These are phyloP conservation scores for Sciurus vulgaris DNA, from an alignment of 2,797 vertebrate genomes.

Conservation along the genomic window DNA sequence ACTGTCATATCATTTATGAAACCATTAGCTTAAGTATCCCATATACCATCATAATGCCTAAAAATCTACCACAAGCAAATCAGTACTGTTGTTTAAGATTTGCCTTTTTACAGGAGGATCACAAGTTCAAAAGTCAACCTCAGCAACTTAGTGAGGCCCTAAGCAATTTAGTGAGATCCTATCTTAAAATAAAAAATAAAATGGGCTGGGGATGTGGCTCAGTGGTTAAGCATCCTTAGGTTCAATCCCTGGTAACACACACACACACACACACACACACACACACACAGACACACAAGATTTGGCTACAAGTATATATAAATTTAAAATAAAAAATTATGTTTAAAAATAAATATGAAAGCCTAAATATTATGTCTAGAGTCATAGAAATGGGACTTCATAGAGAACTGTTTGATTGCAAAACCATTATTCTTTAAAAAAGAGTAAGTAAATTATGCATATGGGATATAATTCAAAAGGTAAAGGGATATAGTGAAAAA, in stretches of 20 bases:
- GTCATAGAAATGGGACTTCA: not conserved
- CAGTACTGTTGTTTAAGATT: not conserved
- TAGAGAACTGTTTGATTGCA: not conserved
- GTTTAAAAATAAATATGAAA: no score
- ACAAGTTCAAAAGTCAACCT: no score
- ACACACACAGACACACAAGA: no score
- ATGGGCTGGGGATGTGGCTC: no score
- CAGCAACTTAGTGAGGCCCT: no score
- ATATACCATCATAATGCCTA: not conserved
- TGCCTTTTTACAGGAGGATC: not conserved
- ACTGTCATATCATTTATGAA: not conserved
- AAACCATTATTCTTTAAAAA: not conserved
- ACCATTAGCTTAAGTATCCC: not conserved
- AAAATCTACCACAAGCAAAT: not conserved
- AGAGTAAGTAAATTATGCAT: not conserved
- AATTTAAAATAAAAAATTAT: no score
- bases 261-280: no score
- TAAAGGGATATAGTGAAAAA: not conserved
- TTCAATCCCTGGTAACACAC: no score
- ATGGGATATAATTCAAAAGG: not conserved
- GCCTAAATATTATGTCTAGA: not conserved
- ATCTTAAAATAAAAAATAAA: no score
- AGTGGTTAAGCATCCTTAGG: no score
- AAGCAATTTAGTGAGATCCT: no score
- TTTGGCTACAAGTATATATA: not conserved